phyloP scores from a whole-genome alignment of 2,113 vertebrate species.

The Hypocryptadius cinnamomeus region DNA sequence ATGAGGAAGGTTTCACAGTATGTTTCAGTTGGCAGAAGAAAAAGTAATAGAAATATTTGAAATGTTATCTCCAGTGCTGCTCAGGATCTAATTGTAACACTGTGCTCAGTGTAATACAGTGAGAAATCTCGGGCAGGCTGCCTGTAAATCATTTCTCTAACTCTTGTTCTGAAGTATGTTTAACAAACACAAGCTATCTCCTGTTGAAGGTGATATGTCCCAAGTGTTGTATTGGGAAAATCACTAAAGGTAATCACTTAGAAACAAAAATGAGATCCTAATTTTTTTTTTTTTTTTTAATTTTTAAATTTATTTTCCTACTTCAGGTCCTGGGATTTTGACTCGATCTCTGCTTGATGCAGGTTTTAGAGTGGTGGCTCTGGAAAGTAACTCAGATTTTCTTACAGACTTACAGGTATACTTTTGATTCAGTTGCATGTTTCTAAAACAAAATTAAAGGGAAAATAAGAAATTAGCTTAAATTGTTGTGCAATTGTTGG shows the following conservation, averaged over 20 bases:
- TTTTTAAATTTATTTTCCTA: not conserved
- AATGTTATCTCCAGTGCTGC: not conserved
- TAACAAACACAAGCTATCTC: not conserved
- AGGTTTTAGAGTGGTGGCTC: constrained; percentile 80
- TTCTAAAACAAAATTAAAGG: not conserved
- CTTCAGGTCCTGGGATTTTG: constrained; percentile 85
- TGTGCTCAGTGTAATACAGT: not conserved
- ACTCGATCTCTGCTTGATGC: constrained; percentile 80
- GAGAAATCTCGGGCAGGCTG: not conserved
- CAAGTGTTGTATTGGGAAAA: not conserved
- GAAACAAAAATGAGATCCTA: not conserved
- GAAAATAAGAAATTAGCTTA: not conserved
- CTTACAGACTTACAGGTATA: constrained; percentile 80
- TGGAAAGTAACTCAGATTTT: constrained; percentile 79
- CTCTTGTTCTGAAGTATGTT: not conserved
- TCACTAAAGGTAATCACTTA: not conserved
- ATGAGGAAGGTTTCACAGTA: not conserved
- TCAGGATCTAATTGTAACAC: not conserved
- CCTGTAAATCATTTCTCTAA: not conserved
- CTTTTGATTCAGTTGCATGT: not conserved
- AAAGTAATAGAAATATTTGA: not conserved
- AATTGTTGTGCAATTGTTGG: not conserved
- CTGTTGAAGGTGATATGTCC: not conserved
- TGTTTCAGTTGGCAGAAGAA: not conserved
- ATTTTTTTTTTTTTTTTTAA: not conserved